Conservation (phyloP, 2,888 invertebrate genomes). For the Drosophila cracens region DNA sequence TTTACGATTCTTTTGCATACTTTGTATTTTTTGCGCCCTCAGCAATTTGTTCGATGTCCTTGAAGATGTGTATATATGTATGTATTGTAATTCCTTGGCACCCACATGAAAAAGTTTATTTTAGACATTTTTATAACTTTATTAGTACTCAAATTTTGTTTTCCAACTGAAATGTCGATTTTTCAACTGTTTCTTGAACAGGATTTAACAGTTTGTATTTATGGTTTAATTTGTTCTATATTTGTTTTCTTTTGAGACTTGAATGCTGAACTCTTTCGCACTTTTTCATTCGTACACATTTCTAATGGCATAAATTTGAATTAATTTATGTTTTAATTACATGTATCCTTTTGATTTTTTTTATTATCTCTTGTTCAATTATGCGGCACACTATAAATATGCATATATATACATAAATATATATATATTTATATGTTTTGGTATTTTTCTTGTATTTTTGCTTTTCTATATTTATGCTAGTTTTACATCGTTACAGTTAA, state of each 20-base stretch:
- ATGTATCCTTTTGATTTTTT: slow-evolving; percentile 28
- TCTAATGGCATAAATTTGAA: slow-evolving; percentile 70
- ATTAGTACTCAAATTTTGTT: slow-evolving; percentile 72
- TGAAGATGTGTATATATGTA: slow-evolving; percentile 2
- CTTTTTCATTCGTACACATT: slow-evolving; percentile 49
- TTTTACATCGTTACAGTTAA: slow-evolving; percentile 73
- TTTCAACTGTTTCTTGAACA: slow-evolving; percentile 38
- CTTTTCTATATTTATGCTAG: slow-evolving; percentile 69
- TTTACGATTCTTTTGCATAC: slow-evolving; percentile 39
- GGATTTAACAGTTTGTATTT: slow-evolving; percentile 35
- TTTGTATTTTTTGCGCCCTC: slow-evolving; percentile 25
- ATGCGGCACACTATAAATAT: slow-evolving; percentile 67
- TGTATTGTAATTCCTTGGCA: neutral
- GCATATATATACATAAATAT: slow-evolving; percentile 15
- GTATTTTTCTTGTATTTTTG: slow-evolving; percentile 34
- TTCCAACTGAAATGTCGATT: slow-evolving; percentile 47
- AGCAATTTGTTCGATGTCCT: slow-evolving; percentile 13
- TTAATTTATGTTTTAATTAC: slow-evolving; percentile 62
- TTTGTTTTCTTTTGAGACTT: slow-evolving; percentile 39
- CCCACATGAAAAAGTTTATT: slow-evolving; percentile 15
- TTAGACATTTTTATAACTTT: slow-evolving; percentile 71
- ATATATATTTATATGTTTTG: slow-evolving; percentile 26
- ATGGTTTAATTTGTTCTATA: slow-evolving; percentile 44
- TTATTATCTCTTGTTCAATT: slow-evolving; percentile 44
- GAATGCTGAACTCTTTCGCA: slow-evolving; percentile 40